Conservation (phyloP, 2,888 invertebrate genomes). For the Lapara coniferarum region DNA sequence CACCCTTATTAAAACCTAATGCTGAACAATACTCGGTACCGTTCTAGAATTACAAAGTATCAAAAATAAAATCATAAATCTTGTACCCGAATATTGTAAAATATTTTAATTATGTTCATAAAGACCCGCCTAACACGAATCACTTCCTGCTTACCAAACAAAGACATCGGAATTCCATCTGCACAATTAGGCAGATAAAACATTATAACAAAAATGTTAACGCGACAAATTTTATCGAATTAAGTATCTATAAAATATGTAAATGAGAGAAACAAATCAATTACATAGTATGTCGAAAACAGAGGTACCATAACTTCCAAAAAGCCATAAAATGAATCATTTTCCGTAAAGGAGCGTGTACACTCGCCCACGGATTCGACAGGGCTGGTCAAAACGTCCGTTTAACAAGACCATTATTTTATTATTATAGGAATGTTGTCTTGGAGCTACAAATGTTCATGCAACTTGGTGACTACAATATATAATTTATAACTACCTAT, state of each 20-base stretch:
- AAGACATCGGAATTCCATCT: constrained; percentile 16
- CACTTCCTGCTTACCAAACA: constrained; percentile 9
- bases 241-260: constrained; percentile 39
- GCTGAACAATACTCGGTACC: too few species aligned
- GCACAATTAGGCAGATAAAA: constrained; percentile 13
- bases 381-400: constrained; percentile 29
- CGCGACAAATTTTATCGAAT: constrained; percentile 17
- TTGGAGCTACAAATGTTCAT: constrained; percentile 30
- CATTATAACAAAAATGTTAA: constrained; percentile 19
- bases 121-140: not conserved
- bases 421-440: constrained; percentile 42
- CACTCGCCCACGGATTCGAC: constrained; percentile 42
- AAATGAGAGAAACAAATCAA: constrained; percentile 53
- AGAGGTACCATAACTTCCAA: constrained; percentile 49
- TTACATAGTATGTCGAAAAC: constrained; percentile 46
- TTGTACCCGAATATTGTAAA: not conserved
- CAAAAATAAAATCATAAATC: not conserved
- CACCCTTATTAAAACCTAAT: too few species aligned
- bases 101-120: constrained; percentile 8
- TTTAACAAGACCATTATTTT: constrained; percentile 44
- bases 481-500: not conserved
- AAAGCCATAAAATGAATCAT: constrained; percentile 53
- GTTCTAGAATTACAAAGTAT: too few species aligned
- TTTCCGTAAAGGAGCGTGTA: constrained; percentile 52
- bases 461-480: not conserved